Base-by-base conservation (phyloP, 1,140 invertebrate species). In the Aleiodes sp. region DNA sequence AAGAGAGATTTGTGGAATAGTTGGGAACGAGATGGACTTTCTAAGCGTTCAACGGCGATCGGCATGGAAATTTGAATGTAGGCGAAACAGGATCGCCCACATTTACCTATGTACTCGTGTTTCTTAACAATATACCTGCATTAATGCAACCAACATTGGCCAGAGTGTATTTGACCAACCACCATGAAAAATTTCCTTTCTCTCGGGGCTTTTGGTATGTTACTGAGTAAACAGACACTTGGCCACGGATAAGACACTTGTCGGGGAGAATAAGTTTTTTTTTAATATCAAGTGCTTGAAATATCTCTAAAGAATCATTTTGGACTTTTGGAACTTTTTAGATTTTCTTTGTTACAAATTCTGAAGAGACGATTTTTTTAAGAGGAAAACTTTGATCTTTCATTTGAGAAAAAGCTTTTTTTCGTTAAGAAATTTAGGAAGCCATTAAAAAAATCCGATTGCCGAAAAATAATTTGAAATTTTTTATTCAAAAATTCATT, bases 161-260 rank as follows among this genome's bases (percentile, higher is more conserved):
- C 10, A 8, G 16, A 52, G 46, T 52, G 21, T 52, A 21, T 52
- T 52, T 52, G 46, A 52, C 46, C 46, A 52, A 52, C 46, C 46
- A 52, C 16, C 16, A 52, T 4, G 39, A 43, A n/a, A n/a, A 1
- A 43, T 43, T 16, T 21, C 46, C 46, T 52, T 52, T 52, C 46
- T 52, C 46, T 52, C 21, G 21, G 14, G 19, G 21, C 7, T 21
- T 52, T 16, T 16, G 46, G 46, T 52, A 62, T 57, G 61, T 68
- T 71, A 76, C 71, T 72, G 75, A 75, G 77, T 72, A 79, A 76
- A 76, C 69, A 78, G 61, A 65, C 75, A 72, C 71, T 78, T 70
- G 71, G 64, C 75, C 77, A 73, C 71, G 74, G 73, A 79, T 77
- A 73, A 78, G 74, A 75, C 76, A 73, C 75, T 75, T 57, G 63